phyloP scores from a whole-genome alignment of 2,113 vertebrate genomes.

The Sebastes schlegelii region DNA sequence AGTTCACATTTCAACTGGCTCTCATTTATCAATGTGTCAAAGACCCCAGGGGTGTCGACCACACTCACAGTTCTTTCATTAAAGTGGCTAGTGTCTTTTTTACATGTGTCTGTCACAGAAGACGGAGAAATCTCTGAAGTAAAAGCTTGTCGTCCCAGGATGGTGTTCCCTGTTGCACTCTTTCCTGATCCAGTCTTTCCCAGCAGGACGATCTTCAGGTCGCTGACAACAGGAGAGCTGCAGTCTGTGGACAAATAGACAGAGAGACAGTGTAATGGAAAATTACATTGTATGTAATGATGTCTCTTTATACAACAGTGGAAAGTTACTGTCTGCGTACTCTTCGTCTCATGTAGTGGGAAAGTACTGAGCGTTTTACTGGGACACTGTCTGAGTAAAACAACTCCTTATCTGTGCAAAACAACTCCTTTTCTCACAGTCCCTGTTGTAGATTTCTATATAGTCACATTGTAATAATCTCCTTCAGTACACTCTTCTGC shows the following conservation, averaged over 20 bases:
- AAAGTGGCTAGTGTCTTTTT: neutral
- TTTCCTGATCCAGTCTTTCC: conserved; percentile 72
- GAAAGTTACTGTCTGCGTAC: too few species aligned
- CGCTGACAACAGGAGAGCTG: neutral
- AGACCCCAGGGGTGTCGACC: conserved; percentile 77
- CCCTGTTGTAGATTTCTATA: too few species aligned
- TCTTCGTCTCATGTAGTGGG: too few species aligned
- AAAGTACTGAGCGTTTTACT: too few species aligned
- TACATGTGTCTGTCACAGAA: conserved; percentile 22
- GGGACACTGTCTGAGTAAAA: too few species aligned
- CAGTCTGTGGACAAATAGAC: conserved; percentile 20
- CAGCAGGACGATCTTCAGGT: conserved; percentile 66
- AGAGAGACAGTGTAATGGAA: neutral
- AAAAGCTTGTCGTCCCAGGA: conserved; percentile 56
- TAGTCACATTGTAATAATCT: too few species aligned
- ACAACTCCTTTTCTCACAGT: too few species aligned
- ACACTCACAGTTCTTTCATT: conserved; percentile 44
- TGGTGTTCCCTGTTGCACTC: conserved; percentile 74
- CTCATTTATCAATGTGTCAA: conserved; percentile 36
- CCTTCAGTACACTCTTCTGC: too few species aligned
- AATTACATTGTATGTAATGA: too few species aligned
- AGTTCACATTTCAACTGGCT: conserved; percentile 52
- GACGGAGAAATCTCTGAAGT: fast-evolving
- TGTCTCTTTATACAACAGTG: too few species aligned
- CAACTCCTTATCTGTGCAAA: too few species aligned